These are phyloP conservation scores for Plodia interpunctella DNA, from an alignment of 1,140 invertebrate species.

Conservation along the genomic window DNA sequence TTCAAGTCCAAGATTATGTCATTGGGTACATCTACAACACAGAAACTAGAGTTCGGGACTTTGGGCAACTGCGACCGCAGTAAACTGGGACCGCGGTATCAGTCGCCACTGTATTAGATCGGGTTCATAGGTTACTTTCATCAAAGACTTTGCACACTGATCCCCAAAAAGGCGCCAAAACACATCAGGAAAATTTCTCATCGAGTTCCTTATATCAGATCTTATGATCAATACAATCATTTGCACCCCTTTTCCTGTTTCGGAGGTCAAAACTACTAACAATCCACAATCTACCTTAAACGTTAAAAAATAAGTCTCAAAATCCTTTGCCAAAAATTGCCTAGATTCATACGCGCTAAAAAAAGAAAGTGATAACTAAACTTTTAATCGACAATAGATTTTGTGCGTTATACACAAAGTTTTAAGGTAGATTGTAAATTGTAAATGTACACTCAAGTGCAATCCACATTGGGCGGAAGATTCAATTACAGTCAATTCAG, in stretches of 20 bases:
- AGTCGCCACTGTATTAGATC: too few relatives aligned
- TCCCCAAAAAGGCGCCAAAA: too few relatives aligned
- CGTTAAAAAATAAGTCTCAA: constrained; percentile 9
- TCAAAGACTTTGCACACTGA: too few relatives aligned
- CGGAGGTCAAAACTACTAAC: constrained; percentile 39
- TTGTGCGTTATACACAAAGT: constrained; percentile 8
- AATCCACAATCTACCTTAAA: constrained; percentile 20
- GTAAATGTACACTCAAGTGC: constrained; percentile 32
- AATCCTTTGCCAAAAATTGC: constrained; percentile 1
- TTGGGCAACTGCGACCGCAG: too few relatives aligned
- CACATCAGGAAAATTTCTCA: not conserved
- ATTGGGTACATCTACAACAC: too few relatives aligned
- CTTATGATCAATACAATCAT: constrained; percentile 51
- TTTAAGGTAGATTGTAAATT: constrained; percentile 24
- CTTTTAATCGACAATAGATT: not conserved
- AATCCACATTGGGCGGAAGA: constrained; percentile 53
- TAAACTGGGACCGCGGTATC: too few relatives aligned
- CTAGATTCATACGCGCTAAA: not conserved
- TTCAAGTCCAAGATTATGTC: too few relatives aligned
- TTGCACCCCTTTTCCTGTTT: constrained; percentile 53
- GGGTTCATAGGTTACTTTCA: too few relatives aligned
- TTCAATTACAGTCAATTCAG: constrained; percentile 58
- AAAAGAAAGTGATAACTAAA: not conserved
- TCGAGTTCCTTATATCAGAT: constrained; percentile 11
- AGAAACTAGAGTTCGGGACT: too few relatives aligned